Percentiles rank a stretch among this genome's conserved stretches.
Conservation (phyloP, 1,140 invertebrate genomes). For the Zophobas atratus region DNA sequence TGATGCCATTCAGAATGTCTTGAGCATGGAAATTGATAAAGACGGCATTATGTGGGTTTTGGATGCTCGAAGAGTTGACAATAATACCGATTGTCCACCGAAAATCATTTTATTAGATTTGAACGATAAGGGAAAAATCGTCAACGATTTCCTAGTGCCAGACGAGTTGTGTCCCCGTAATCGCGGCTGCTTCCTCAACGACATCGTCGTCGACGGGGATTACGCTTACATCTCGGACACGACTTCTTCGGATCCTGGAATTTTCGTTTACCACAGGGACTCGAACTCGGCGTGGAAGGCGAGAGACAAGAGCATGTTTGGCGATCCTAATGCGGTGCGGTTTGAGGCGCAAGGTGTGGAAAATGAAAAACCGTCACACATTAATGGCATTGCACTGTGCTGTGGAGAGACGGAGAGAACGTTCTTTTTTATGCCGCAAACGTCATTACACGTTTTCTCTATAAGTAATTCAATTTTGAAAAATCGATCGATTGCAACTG, state of each 20-base stretch:
- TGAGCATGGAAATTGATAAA: conserved; percentile 79
- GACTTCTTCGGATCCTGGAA: conserved; percentile 74
- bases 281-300: conserved; percentile 78
- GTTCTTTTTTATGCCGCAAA: conserved; percentile 76
- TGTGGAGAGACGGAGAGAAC: conserved; percentile 68
- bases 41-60: conserved; percentile 79
- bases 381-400: conserved; percentile 78
- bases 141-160: conserved; percentile 69
- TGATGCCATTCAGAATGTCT: conserved; percentile 59
- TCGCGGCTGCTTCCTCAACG: conserved; percentile 73
- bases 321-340: conserved; percentile 69
- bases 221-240: conserved; percentile 79
- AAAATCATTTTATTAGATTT: conserved; percentile 78
- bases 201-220: conserved; percentile 78
- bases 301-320: conserved; percentile 73
- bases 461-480: conserved; percentile 72
- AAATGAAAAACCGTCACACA: conserved; percentile 70
- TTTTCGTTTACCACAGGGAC: conserved; percentile 76
- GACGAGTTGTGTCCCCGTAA: conserved; percentile 50
- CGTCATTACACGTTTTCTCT: conserved; percentile 75
- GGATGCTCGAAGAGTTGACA: conserved; percentile 73
- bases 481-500: conserved; percentile 67
- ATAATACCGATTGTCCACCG: conserved; percentile 71
- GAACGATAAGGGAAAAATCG: conserved; percentile 71
- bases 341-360: conserved; percentile 73